Conservation (phyloP, 2,888 invertebrate species). For the Cremastinae sp. region DNA sequence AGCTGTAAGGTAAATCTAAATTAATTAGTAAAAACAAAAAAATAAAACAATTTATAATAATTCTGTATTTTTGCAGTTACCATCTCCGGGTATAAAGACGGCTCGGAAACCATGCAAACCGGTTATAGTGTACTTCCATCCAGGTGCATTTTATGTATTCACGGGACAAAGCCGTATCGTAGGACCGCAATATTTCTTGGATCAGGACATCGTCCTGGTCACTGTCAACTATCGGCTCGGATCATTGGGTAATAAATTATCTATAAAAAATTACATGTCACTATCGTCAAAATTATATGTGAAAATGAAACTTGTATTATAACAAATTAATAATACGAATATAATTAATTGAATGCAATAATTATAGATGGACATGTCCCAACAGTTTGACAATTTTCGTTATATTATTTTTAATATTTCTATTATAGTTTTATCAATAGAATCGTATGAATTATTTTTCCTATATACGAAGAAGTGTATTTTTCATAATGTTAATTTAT, state of each 20-base stretch:
- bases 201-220: slow-evolving; percentile 75
- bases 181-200: slow-evolving; percentile 73
- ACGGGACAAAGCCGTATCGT: slow-evolving; percentile 83
- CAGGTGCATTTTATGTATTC: slow-evolving; percentile 85
- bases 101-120: slow-evolving; percentile 77
- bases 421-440: too few relatives aligned
- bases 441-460: too few relatives aligned
- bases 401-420: too few relatives aligned
- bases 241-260: slow-evolving; percentile 72
- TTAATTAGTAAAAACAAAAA: background rate
- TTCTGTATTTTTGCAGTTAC: slow-evolving; percentile 47
- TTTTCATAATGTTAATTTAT: too few relatives aligned
- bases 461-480: too few relatives aligned
- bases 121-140: slow-evolving; percentile 86
- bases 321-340: background rate
- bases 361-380: too few relatives aligned
- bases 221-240: slow-evolving; percentile 75
- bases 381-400: too few relatives aligned
- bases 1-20: background rate
- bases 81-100: slow-evolving; percentile 5
- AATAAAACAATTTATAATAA: background rate
- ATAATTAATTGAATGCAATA: background rate
- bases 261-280: background rate
- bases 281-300: background rate
- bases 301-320: background rate